phyloP scores from a whole-genome alignment of 2,113 vertebrate species.

The Arenaria interpres region DNA sequence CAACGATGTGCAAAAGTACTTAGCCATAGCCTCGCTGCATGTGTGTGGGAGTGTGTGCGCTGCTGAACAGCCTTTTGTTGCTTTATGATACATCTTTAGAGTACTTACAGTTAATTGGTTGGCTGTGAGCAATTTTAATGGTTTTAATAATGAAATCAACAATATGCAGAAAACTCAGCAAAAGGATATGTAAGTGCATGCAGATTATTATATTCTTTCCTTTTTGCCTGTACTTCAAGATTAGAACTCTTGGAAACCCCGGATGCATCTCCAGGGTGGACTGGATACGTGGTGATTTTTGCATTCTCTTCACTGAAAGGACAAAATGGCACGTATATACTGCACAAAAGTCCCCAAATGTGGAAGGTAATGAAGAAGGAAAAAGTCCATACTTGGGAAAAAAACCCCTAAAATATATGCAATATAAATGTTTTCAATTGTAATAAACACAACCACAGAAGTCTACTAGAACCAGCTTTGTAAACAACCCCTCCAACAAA shows the following conservation, averaged over 20 bases:
- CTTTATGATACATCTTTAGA: slow-evolving; percentile 21
- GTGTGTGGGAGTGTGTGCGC: neutral
- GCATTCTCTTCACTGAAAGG: neutral
- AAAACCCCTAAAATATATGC: neutral
- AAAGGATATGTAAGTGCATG: neutral
- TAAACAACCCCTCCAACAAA: neutral
- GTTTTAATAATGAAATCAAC: slow-evolving; percentile 46
- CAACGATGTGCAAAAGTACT: slow-evolving; percentile 29
- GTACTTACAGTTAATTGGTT: slow-evolving; percentile 26
- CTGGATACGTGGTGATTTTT: neutral
- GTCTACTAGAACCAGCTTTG: neutral
- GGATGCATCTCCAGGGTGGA: neutral
- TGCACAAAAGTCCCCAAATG: neutral
- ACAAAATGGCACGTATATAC: neutral
- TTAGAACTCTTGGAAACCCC: neutral
- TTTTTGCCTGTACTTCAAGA: neutral
- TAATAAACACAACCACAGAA: neutral
- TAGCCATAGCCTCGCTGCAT: neutral
- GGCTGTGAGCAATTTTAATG: slow-evolving; percentile 27
- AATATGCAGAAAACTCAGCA: slow-evolving; percentile 21
- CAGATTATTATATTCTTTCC: neutral
- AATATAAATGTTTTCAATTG: neutral
- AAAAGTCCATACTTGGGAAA: neutral
- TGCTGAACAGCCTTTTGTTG: slow-evolving; percentile 28
- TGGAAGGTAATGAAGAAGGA: neutral